Conservation (phyloP, 2,888 invertebrate species). For the Sycophila texana region DNA sequence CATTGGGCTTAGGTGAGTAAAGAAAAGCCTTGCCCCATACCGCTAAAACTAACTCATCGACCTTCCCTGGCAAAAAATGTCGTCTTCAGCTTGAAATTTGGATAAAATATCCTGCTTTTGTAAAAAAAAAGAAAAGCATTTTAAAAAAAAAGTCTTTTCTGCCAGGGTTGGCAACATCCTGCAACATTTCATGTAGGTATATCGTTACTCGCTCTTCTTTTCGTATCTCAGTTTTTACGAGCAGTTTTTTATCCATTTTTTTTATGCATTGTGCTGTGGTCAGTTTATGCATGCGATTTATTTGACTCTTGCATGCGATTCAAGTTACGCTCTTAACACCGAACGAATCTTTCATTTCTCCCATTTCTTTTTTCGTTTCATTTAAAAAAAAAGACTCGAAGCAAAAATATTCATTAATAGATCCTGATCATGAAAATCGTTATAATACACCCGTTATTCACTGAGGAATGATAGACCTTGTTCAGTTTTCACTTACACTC, state of each 20-base stretch:
- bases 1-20: conserved; percentile 75
- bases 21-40: conserved; percentile 64
- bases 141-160: conserved; percentile 32
- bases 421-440: too few species aligned
- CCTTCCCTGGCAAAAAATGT: conserved; percentile 50
- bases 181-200: conserved; percentile 53
- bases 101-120: conserved; percentile 21
- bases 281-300: conserved; percentile 48
- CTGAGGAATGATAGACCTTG: too few species aligned
- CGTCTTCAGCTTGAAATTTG: conserved; percentile 13
- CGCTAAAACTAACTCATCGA: conserved; percentile 55
- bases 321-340: conserved; percentile 27
- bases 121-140: conserved; percentile 1
- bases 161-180: conserved; percentile 48
- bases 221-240: conserved; percentile 65
- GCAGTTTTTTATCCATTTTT: conserved; percentile 67
- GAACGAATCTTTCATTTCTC: conserved; percentile 1
- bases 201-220: conserved; percentile 45
- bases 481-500: too few species aligned
- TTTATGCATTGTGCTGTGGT: conserved; percentile 51
- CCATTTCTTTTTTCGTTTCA: conserved; percentile 17
- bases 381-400: background rate
- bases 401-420: conserved; percentile 7
- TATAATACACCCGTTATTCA: too few species aligned
- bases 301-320: conserved; percentile 45